These are phyloP conservation scores for Channa maculata DNA, from an alignment of 2,113 vertebrate genomes.

Conservation along the genomic window DNA sequence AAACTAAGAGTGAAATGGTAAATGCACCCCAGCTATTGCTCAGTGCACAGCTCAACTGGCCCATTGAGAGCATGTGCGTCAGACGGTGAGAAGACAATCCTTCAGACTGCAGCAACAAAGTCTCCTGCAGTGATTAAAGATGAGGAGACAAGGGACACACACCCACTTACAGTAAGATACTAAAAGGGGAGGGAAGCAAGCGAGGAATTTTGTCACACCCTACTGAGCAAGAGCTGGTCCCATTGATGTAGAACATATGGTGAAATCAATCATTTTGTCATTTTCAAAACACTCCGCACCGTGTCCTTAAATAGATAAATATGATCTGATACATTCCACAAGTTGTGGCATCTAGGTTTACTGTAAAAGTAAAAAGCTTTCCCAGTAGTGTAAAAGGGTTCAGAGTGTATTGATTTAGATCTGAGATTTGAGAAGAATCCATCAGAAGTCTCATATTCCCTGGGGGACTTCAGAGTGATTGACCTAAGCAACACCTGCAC, in stretches of 20 bases:
- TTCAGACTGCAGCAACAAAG: slow-evolving; percentile 54
- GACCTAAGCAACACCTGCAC: slow-evolving; percentile 1
- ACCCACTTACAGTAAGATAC: slow-evolving; percentile 53
- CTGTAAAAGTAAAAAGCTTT: slow-evolving; percentile 1
- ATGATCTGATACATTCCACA: slow-evolving; percentile 7
- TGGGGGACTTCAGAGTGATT: not conserved
- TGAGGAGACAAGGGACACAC: slow-evolving; percentile 67
- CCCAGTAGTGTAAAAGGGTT: not conserved
- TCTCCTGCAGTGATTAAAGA: slow-evolving; percentile 66
- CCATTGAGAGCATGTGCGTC: slow-evolving; percentile 44
- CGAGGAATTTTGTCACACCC: slow-evolving; percentile 66
- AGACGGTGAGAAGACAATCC: slow-evolving; percentile 63
- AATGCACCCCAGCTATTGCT: slow-evolving; percentile 13
- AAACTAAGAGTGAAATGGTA: slow-evolving; percentile 11
- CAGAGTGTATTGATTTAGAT: slow-evolving; percentile 51
- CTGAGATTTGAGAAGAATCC: slow-evolving; percentile 33
- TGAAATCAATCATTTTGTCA: slow-evolving; percentile 57
- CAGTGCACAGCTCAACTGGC: slow-evolving; percentile 15
- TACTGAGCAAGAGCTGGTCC: slow-evolving; percentile 33
- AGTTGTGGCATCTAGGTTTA: slow-evolving; percentile 7
- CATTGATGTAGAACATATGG: slow-evolving; percentile 50
- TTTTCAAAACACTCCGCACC: slow-evolving; percentile 20
- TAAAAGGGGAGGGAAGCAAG: slow-evolving; percentile 4
- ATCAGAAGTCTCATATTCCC: slow-evolving; percentile 37
- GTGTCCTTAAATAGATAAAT: not conserved